Base-by-base conservation (phyloP, 2,888 invertebrate species). In the Clepsis dumicolana region DNA sequence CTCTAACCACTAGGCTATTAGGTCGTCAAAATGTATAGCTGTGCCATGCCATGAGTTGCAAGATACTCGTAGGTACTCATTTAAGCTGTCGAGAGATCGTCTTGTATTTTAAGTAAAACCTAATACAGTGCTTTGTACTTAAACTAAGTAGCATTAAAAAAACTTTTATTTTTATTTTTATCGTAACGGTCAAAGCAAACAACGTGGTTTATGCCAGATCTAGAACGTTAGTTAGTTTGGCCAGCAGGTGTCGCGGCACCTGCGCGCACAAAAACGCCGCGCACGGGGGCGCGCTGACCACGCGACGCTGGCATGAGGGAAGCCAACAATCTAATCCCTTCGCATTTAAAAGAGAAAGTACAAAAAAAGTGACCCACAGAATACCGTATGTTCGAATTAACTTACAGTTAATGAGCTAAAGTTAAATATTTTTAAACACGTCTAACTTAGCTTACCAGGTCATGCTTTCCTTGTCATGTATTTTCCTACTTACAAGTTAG, bases 171-270 rank as follows among this genome's bases (percentile, higher is more conserved):
- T 4, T n/a, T 7, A 4, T 12, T 12, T 7, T 2, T 21, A 48
- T 5, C 48, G 48, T 48, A 54, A 5, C 32, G 10, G 32, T 12
- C 50, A 48, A 27, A 53, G 38, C 64, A 21, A 61, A 62, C 65
- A 25, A 74, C 77, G 86, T 86, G 84, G 81, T 81, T 82, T 87
- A 85, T 88, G 88, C 85, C 83, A 78, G 80, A 83, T 86, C 86
- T 89, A 86, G 76, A 79, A 75, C 73, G 81, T 80, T 83, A 73
- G 81, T 89, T 21, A 18, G 48, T 48, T 48, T 8, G 89, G 86
- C 77, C 88, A 82, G 94, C 95, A 89, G 94, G 93, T 89, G 95
- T 89, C 77, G 85, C 72, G 84, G 77, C 93, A 93, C 93, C 93
- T 93, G 93, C 93, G 92, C 86, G 90, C 85, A 83, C 88, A 89